These are phyloP conservation scores for Chunga burmeisteri DNA, from an alignment of 2,113 vertebrate genomes.

Conservation along the genomic window DNA sequence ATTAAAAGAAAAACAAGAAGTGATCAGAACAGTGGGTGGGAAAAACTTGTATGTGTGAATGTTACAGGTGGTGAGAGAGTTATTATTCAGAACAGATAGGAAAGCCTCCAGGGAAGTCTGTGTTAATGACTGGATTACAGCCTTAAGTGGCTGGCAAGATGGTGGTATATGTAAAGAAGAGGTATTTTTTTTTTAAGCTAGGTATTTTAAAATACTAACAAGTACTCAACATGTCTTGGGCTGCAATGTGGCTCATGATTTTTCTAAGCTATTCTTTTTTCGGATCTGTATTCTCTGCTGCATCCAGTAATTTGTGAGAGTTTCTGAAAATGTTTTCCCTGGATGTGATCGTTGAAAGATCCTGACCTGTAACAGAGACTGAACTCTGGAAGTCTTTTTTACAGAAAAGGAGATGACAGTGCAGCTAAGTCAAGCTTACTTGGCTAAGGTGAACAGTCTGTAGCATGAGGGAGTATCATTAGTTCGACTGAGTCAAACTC, in stretches of 20 bases:
- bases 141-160: background rate
- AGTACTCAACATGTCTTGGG: background rate
- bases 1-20: background rate
- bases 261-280: background rate
- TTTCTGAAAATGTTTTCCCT: background rate
- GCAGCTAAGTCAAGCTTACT: background rate
- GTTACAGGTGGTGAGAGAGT: background rate
- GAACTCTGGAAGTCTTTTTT: background rate
- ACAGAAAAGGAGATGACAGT: background rate
- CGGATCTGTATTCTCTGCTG: rapidly evolving
- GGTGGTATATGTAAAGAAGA: background rate
- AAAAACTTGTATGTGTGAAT: background rate
- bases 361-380: background rate
- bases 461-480: background rate
- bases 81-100: background rate
- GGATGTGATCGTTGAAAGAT: background rate
- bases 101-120: background rate
- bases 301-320: background rate
- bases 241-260: background rate
- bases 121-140: background rate
- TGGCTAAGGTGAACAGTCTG: background rate
- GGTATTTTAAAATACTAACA: background rate
- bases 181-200: background rate
- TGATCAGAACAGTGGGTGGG: background rate
- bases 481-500: background rate